These are phyloP conservation scores for Clarias laeviceps DNA, from an alignment of 2,797 vertebrate species.

Conservation along the genomic window DNA sequence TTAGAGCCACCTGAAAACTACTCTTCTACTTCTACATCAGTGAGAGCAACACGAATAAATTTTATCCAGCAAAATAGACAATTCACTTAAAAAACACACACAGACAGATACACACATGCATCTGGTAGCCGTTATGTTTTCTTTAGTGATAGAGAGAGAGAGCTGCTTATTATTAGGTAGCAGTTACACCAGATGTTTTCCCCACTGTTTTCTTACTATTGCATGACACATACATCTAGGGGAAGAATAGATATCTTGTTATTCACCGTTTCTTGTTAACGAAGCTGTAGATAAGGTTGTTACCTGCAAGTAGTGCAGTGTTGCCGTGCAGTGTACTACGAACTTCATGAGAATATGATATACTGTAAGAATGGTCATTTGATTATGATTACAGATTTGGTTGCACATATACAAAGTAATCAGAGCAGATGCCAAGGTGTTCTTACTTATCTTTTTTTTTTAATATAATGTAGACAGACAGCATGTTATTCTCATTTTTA, in stretches of 20 bases:
- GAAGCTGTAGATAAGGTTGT: background rate
- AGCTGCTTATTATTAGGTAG: background rate
- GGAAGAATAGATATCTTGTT: background rate
- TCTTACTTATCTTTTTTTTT: background rate
- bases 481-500: background rate
- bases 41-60: background rate
- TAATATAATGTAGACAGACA: background rate
- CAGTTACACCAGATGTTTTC: background rate
- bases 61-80: background rate
- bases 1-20: background rate
- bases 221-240: background rate
- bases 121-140: background rate
- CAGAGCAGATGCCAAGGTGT: background rate
- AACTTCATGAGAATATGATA: background rate
- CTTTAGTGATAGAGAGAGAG: background rate
- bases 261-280: background rate
- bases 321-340: background rate
- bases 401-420: background rate
- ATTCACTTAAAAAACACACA: background rate
- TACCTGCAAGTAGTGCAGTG: background rate
- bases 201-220: background rate
- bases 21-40: background rate
- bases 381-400: background rate
- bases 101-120: too few species aligned
- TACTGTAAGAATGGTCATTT: background rate